Conservation (phyloP, 53 echinoderm and acorn worm species). For the Mesocentrotus franciscanus region DNA sequence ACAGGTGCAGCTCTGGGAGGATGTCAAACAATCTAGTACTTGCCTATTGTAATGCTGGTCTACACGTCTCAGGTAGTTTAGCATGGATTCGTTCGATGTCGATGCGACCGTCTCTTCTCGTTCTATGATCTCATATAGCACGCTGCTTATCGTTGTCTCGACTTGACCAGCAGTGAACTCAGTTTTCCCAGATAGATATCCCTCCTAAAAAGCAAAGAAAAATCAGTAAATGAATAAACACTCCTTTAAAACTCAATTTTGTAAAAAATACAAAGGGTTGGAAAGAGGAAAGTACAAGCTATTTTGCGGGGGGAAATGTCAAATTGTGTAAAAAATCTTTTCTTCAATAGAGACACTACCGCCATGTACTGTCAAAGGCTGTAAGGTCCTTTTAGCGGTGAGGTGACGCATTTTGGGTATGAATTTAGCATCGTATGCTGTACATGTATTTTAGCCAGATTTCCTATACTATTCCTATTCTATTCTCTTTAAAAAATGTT, state of each 20-base stretch:
- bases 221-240: not conserved
- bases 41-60: slow-evolving; percentile 93
- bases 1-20: too few species aligned
- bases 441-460: too few species aligned
- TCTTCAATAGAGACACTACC: too few species aligned
- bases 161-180: slow-evolving; percentile 86
- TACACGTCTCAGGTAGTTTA: slow-evolving; percentile 87
- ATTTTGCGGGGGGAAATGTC: not conserved
- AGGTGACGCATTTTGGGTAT: too few species aligned
- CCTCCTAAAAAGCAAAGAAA: slow-evolving; percentile 73
- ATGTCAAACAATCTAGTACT: not conserved
- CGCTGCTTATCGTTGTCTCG: slow-evolving; percentile 92
- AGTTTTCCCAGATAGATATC: slow-evolving; percentile 80
- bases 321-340: not conserved
- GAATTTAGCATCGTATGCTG: too few species aligned
- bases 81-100: slow-evolving; percentile 83
- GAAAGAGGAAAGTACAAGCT: not conserved
- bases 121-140: slow-evolving; percentile 95
- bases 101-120: slow-evolving; percentile 94
- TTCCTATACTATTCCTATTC: too few species aligned
- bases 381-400: too few species aligned
- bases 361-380: too few species aligned
- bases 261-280: not conserved
- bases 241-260: too few species aligned
- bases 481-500: too few species aligned